These are phyloP conservation scores for Macrosteles quadrilineatus DNA, from an alignment of 1,140 invertebrate genomes.

Conservation along the genomic window DNA sequence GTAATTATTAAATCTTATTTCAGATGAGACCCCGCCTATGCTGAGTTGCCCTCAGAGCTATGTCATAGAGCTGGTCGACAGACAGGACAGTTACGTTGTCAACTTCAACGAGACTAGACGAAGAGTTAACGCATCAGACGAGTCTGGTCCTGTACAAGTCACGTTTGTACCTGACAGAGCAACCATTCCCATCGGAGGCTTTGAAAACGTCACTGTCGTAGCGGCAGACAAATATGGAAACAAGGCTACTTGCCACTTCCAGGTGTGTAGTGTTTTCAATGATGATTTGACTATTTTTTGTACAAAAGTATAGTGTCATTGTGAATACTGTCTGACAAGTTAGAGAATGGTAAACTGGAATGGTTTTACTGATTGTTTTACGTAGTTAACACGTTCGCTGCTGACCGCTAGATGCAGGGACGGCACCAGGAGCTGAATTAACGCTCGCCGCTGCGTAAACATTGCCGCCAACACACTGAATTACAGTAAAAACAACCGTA, in stretches of 20 bases:
- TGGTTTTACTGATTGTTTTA: too few species aligned
- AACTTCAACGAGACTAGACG: conserved; percentile 91
- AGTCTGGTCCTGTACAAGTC: conserved; percentile 83
- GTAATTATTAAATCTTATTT: too few species aligned
- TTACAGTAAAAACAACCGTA: too few species aligned
- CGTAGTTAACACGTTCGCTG: too few species aligned
- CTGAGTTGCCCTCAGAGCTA: conserved; percentile 95
- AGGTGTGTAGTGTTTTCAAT: conserved; percentile 59
- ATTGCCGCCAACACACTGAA: too few species aligned
- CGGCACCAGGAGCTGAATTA: too few species aligned
- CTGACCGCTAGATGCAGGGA: too few species aligned
- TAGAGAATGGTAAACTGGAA: too few species aligned
- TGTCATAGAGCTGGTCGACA: conserved; percentile 87
- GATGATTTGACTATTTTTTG: background rate
- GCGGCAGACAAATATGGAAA: conserved; percentile 90
- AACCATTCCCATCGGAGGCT: conserved; percentile 84
- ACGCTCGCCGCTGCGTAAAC: too few species aligned
- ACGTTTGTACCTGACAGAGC: conserved; percentile 84
- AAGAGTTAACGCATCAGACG: conserved; percentile 84
- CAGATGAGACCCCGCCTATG: conserved; percentile 90
- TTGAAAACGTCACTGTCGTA: conserved; percentile 92
- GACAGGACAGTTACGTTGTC: conserved; percentile 85
- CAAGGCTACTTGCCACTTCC: conserved; percentile 89
- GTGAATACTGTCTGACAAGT: too few species aligned
- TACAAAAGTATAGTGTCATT: conserved; percentile 1